phyloP scores from a whole-genome alignment of 64 coral and sea anemone species.

The Dendronephthya gigantea region DNA sequence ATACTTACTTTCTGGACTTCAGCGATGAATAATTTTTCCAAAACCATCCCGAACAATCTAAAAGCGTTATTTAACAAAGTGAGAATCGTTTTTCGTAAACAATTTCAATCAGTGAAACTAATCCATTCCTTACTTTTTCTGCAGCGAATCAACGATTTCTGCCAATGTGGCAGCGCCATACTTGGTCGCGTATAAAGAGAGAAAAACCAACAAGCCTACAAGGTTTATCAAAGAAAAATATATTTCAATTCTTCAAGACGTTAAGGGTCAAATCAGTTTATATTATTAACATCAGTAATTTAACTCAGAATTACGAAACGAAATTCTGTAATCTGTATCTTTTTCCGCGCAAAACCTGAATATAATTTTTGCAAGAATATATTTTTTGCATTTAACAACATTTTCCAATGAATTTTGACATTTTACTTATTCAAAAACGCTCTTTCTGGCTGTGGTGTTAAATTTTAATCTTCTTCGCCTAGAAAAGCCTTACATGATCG shows the following conservation, averaged over 20 bases:
- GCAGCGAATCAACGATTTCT: constrained; percentile 64
- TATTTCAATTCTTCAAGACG: too few relatives aligned
- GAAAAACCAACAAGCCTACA: constrained; percentile 69
- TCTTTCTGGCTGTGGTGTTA: too few relatives aligned
- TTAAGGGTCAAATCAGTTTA: too few relatives aligned
- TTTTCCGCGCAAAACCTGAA: too few relatives aligned
- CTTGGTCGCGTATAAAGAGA: constrained; percentile 74
- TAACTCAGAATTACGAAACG: too few relatives aligned
- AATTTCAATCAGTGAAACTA: not conserved
- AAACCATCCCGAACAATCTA: constrained; percentile 85
- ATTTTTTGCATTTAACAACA: too few relatives aligned
- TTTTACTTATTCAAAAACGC: too few relatives aligned
- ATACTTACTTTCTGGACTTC: constrained; percentile 79
- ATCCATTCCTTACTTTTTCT: constrained; percentile 44
- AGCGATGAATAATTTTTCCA: constrained; percentile 68
- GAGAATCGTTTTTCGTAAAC: not conserved
- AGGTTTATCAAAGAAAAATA: not conserved
- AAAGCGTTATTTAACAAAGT: not conserved
- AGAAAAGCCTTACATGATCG: not conserved
- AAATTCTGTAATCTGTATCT: too few relatives aligned
- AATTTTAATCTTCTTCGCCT: too few relatives aligned
- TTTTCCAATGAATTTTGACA: too few relatives aligned
- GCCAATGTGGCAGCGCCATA: constrained; percentile 55
- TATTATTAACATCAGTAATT: too few relatives aligned
- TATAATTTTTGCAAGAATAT: too few relatives aligned